phyloP scores from a whole-genome alignment of 2,888 invertebrate species.

The Tryphoninae sp. region DNA sequence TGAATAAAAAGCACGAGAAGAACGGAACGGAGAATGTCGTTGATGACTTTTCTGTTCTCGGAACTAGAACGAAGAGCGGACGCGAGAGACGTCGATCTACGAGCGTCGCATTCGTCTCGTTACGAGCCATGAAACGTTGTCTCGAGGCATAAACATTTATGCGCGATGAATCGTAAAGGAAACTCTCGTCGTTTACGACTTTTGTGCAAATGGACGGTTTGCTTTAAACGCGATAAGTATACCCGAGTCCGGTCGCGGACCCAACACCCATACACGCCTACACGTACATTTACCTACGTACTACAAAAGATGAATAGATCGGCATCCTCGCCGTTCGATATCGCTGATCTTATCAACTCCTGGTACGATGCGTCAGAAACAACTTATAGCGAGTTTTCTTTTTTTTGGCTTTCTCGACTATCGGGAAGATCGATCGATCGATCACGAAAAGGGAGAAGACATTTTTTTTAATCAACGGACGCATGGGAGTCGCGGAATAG shows the following conservation, averaged over 20 bases:
- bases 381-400: no score
- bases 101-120: conserved; percentile 47
- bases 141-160: conserved; percentile 59
- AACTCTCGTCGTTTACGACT: conserved; percentile 51
- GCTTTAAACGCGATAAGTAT: conserved; percentile 15
- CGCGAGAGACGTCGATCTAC: conserved; percentile 14
- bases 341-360: no score
- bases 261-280: background rate
- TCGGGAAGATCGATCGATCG: no score
- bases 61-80: background rate
- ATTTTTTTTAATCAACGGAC: no score
- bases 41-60: conserved; percentile 6
- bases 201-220: conserved; percentile 36
- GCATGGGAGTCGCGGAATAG: no score
- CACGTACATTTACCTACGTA: background rate
- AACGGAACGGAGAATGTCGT: background rate
- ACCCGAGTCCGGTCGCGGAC: background rate
- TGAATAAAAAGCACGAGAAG: no score
- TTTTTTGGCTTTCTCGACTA: no score
- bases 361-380: no score
- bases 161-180: conserved; percentile 54
- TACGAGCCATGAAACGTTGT: conserved; percentile 46
- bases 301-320: no score
- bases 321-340: no score
- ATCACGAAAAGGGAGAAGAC: no score